These are phyloP conservation scores for Dasysyrphus albostriatus DNA, from an alignment of 2,888 invertebrate genomes.

Conservation along the genomic window DNA sequence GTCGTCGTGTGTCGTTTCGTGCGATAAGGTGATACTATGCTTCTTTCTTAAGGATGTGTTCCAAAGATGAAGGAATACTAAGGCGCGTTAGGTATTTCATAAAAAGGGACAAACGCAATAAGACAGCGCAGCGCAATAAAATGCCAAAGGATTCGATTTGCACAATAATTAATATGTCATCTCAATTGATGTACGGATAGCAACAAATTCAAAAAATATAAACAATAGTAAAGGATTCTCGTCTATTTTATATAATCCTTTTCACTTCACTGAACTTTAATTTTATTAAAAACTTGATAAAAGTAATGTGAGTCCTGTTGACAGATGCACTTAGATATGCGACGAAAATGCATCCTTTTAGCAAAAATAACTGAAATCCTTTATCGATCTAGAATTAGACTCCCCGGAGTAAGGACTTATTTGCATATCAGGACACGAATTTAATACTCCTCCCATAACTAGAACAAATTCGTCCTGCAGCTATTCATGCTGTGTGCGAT, in stretches of 20 bases:
- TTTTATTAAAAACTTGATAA: not conserved
- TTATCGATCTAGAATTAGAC: slow-evolving; percentile 22
- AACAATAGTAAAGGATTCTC: slow-evolving; percentile 34
- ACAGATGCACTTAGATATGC: slow-evolving; percentile 4
- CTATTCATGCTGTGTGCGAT: slow-evolving; percentile 33
- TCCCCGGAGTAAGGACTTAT: slow-evolving; percentile 49
- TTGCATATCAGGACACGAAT: slow-evolving; percentile 54
- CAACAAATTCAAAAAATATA: not conserved
- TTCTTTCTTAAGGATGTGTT: slow-evolving; percentile 9
- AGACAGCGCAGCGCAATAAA: not conserved
- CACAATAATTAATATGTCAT: slow-evolving; percentile 68
- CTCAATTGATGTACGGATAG: slow-evolving; percentile 35
- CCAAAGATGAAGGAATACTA: not conserved
- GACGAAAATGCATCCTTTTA: not conserved
- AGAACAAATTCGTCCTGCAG: slow-evolving; percentile 28
- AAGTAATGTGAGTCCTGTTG: not conserved
- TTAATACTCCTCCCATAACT: slow-evolving; percentile 44
- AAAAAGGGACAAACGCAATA: not conserved
- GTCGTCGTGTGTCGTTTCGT: slow-evolving; percentile 62
- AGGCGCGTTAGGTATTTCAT: not conserved
- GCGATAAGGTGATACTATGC: slow-evolving; percentile 9
- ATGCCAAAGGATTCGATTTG: slow-evolving; percentile 59
- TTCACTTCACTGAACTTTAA: slow-evolving; percentile 49
- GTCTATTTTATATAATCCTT: slow-evolving; percentile 24
- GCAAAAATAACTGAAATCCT: slow-evolving; percentile 16